These are phyloP conservation scores for human (Homo sapiens) DNA, from an alignment of 2,113 vertebrate species.

Conservation along the genomic window DNA sequence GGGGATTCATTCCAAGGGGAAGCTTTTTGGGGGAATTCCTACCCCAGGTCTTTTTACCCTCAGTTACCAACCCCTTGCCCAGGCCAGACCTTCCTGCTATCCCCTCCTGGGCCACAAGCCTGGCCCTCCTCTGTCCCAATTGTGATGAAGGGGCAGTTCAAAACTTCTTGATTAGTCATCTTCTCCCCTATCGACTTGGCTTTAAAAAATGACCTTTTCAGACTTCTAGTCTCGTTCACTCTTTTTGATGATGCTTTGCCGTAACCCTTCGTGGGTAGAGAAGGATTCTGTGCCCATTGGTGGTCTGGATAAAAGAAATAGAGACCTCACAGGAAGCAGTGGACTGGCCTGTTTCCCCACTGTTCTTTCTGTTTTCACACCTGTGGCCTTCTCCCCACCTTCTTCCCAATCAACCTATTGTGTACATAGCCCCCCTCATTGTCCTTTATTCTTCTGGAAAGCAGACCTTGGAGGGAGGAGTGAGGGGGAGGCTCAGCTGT, in stretches of 20 bases:
- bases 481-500: background rate
- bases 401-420: background rate
- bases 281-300: background rate
- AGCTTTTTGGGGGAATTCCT: background rate
- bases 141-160: background rate
- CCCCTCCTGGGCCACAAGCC: background rate
- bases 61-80: background rate
- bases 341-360: background rate
- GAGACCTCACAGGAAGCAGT: background rate
- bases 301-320: background rate
- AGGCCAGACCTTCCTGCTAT: background rate
- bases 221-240: background rate
- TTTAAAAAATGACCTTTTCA: conserved; percentile 37
- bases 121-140: background rate
- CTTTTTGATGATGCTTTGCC: background rate
- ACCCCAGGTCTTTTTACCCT: background rate
- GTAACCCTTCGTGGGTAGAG: background rate
- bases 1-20: background rate
- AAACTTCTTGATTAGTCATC: background rate
- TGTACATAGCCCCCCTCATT: background rate
- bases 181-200: background rate
- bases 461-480: background rate
- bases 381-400: background rate
- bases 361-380: background rate
- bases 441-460: background rate